These are phyloP conservation scores for Porites australiensis DNA, from an alignment of 64 coral and sea anemone genomes.

Conservation along the genomic window DNA sequence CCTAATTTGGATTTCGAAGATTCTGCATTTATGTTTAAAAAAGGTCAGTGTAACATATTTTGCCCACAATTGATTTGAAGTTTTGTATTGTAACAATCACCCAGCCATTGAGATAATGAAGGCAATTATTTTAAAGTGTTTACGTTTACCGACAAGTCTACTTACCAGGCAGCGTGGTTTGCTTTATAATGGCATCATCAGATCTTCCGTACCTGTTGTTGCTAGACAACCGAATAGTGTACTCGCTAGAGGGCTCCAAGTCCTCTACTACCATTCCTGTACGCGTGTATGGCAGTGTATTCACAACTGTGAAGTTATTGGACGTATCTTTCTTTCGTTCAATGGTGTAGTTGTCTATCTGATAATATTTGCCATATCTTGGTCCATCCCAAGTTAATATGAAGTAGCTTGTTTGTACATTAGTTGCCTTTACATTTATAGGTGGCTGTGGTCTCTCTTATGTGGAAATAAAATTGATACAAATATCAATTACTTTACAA, in stretches of 20 bases:
- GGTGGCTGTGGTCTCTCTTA: not conserved
- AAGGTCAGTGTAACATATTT: too few species aligned
- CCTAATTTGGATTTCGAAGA: too few species aligned
- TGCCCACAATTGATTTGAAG: too few species aligned
- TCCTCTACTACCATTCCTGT: not conserved
- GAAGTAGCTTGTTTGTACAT: not conserved
- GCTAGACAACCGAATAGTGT: not conserved
- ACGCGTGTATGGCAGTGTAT: not conserved
- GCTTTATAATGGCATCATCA: not conserved
- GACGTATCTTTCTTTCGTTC: not conserved
- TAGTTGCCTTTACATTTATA: not conserved
- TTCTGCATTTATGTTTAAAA: too few species aligned
- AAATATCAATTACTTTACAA: too few species aligned
- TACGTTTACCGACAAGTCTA: too few species aligned
- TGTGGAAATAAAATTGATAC: too few species aligned
- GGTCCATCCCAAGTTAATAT: not conserved
- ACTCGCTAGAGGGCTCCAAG: not conserved
- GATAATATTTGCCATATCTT: not conserved
- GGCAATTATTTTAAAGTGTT: too few species aligned
- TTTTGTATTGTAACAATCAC: too few species aligned
- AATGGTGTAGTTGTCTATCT: not conserved
- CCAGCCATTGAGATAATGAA: too few species aligned
- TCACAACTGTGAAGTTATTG: not conserved
- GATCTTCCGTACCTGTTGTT: slow-evolving; percentile 14
- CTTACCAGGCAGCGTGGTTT: not conserved